Evolutionary conservation across 2,113 vertebrate species (phyloP).

Genomic region (Microcebus ravelobensis): DNA sequence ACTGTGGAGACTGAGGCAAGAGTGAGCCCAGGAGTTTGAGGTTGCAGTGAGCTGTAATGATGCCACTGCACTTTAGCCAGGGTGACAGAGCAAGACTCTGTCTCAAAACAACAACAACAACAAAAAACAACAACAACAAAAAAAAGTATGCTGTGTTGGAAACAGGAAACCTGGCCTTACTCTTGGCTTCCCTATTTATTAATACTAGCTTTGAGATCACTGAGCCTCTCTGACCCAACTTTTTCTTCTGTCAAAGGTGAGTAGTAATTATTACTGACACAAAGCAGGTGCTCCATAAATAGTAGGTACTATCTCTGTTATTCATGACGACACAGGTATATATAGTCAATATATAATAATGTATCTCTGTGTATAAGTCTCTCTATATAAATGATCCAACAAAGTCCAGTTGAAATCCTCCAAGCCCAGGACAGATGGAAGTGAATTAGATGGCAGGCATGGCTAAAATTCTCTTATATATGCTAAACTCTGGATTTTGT

Average conservation of each 20-base stretch:
- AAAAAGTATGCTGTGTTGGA: not conserved
- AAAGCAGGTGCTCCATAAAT: not conserved
- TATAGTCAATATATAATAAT: not conserved
- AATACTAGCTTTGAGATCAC: not conserved
- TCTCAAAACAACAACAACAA: too few relatives aligned
- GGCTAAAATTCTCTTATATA: not conserved
- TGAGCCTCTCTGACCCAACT: not conserved
- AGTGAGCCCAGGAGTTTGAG: too few relatives aligned
- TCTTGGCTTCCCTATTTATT: not conserved
- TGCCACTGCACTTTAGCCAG: too few relatives aligned
- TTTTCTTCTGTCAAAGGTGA: conserved; percentile 11
- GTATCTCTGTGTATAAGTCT: not conserved
- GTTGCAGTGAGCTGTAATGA: too few relatives aligned
- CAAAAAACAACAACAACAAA: too few relatives aligned
- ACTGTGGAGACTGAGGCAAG: too few relatives aligned
- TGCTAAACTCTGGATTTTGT: not conserved
- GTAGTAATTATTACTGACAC: not conserved
- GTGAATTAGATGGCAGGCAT: not conserved
- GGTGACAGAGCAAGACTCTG: too few relatives aligned
- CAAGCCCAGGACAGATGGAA: not conserved
- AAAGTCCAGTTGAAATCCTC: conserved; percentile 3
- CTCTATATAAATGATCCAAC: not conserved
- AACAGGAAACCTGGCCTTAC: not conserved
- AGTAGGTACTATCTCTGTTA: not conserved
- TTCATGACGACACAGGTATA: not conserved